A percentile compares a stretch with the other conserved stretches of the same genome.
Conservation (phyloP, 64 coral and sea anemone species). For the Cladopsammia gracilis region DNA sequence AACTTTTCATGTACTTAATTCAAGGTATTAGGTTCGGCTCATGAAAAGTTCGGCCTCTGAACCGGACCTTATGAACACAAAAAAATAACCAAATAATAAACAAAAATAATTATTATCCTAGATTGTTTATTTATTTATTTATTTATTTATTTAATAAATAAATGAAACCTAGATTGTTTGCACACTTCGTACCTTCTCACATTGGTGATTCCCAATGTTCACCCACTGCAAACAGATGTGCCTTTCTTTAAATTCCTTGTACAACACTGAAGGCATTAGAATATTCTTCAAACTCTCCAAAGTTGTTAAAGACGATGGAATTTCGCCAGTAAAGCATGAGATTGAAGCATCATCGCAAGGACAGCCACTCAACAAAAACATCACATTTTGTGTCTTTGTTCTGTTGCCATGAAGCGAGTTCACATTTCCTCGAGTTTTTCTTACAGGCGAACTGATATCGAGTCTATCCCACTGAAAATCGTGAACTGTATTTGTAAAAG, state of each 20-base stretch:
- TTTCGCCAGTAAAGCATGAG: constrained; percentile 40
- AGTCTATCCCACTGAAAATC: constrained; percentile 95
- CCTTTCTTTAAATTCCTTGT: constrained; percentile 71
- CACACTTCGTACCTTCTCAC: background rate
- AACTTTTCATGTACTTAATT: too few species aligned
- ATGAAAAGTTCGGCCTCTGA: too few species aligned
- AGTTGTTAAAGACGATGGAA: background rate
- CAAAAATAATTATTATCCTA: too few species aligned
- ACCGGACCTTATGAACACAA: too few species aligned
- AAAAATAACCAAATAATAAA: too few species aligned
- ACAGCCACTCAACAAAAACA: constrained; percentile 78
- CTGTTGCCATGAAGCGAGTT: constrained; percentile 29
- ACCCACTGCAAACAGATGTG: constrained; percentile 81
- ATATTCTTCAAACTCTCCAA: constrained; percentile 56
- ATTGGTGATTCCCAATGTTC: constrained; percentile 64
- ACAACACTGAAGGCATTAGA: constrained; percentile 69
- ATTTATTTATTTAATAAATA: too few species aligned
- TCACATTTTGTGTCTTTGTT: constrained; percentile 49
- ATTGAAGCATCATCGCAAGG: constrained; percentile 62
- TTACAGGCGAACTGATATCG: constrained; percentile 83
- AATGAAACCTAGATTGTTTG: too few species aligned
- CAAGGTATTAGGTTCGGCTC: too few species aligned
- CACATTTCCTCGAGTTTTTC: constrained; percentile 45
- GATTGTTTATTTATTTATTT: too few species aligned
- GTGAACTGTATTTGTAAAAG: constrained; percentile 84